phyloP scores from a whole-genome alignment of 1,140 invertebrate species.

The Heliconius nattereri region DNA sequence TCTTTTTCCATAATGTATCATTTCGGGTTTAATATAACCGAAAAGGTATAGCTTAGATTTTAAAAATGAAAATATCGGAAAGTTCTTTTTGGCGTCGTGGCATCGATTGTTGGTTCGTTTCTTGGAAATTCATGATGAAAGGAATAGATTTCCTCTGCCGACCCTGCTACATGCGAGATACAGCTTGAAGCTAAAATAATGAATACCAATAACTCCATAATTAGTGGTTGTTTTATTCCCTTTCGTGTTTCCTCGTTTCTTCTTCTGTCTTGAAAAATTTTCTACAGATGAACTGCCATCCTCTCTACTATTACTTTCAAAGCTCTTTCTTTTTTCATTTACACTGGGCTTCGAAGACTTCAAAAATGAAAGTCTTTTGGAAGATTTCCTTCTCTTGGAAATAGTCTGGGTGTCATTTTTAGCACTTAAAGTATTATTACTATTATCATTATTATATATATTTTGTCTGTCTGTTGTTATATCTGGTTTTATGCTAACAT shows the following conservation, averaged over 20 bases:
- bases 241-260: background rate
- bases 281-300: background rate
- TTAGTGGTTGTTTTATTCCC: background rate
- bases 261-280: background rate
- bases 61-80: no score
- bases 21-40: no score
- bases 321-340: background rate
- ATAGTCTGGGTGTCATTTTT: background rate
- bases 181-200: no score
- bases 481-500: background rate
- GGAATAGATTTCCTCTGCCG: no score
- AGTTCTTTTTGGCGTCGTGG: no score
- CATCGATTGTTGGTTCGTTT: no score
- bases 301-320: background rate
- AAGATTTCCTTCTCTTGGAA: background rate
- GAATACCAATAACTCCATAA: background rate
- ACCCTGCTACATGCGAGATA: no score
- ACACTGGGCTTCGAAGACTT: background rate
- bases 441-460: slow-evolving; percentile 2
- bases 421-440: background rate
- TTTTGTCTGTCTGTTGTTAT: background rate
- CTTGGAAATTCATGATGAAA: no score
- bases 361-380: background rate
- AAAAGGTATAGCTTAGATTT: no score
- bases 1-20: no score